Percentiles rank a stretch among this genome's conserved stretches.
phyloP scores from a whole-genome alignment of 2,113 vertebrate genomes.

The Ctenomys sociabilis region DNA sequence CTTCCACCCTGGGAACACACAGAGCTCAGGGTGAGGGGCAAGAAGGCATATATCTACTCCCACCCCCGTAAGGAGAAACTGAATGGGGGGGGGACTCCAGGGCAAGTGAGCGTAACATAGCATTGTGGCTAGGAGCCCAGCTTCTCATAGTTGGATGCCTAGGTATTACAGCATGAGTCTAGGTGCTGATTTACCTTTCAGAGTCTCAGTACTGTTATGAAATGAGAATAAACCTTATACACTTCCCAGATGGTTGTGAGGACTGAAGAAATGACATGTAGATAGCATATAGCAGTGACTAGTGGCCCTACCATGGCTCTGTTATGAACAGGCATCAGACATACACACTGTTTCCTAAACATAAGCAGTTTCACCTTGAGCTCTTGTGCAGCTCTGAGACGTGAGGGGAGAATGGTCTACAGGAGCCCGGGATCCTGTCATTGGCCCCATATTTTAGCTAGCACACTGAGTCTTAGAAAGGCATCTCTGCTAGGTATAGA shows the following conservation, averaged over 20 bases:
- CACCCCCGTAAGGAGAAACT: neutral
- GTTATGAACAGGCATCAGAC: neutral
- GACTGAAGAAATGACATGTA: neutral
- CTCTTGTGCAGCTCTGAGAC: neutral
- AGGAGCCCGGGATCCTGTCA: neutral
- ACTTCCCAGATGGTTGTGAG: neutral
- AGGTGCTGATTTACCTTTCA: neutral
- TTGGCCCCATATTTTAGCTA: neutral
- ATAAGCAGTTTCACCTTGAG: neutral
- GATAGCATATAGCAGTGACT: neutral
- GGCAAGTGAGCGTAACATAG: neutral
- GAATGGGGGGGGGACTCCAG: neutral
- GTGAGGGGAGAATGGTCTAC: fast-evolving
- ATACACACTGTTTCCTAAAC: neutral
- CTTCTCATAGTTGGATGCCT: neutral
- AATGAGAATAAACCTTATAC: neutral
- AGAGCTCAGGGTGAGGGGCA: neutral
- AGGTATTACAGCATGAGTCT: neutral
- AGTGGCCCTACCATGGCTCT: neutral
- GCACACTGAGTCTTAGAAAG: constrained; percentile 28
- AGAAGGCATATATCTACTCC: neutral
- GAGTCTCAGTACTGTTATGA: constrained; percentile 2
- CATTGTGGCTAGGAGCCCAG: neutral
- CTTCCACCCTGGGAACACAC: neutral
- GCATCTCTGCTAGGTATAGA: neutral